Conservation (phyloP, 2,113 vertebrate genomes). For the Recurvirostra avosetta region DNA sequence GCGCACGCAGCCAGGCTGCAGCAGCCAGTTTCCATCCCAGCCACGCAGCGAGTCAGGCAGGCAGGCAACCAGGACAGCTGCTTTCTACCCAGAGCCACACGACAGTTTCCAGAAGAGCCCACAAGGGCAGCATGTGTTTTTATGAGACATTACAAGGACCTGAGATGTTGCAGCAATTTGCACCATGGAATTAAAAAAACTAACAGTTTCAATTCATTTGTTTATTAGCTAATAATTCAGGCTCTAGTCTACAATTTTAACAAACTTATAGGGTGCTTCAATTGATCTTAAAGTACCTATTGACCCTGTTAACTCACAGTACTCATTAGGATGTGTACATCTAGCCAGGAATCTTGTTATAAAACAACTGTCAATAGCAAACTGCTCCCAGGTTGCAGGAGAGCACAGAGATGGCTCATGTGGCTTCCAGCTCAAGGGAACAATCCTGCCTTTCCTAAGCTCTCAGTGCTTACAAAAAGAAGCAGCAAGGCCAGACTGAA, state of each 20-base stretch:
- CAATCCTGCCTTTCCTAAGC: background rate
- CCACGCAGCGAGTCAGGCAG: rapidly evolving
- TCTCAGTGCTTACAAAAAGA: background rate
- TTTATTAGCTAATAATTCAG: background rate
- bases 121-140: rapidly evolving
- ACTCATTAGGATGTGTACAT: background rate
- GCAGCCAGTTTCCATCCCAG: background rate
- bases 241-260: background rate
- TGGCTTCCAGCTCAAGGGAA: background rate
- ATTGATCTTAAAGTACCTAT: background rate
- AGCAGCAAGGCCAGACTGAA: background rate
- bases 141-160: rapidly evolving
- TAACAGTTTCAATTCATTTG: rapidly evolving
- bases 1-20: rapidly evolving
- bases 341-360: background rate
- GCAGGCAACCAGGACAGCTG: background rate
- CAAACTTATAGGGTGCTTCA: background rate
- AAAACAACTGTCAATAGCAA: background rate
- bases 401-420: background rate
- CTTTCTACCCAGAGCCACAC: rapidly evolving
- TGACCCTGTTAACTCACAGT: background rate
- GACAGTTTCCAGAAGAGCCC: background rate
- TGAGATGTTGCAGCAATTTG: rapidly evolving
- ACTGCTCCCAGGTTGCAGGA: background rate
- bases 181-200: background rate